Evolutionary conservation across 2,113 vertebrate species (phyloP), one percentile per base, ranked within the genome.

Genomic region (Nicator chloris): DNA sequence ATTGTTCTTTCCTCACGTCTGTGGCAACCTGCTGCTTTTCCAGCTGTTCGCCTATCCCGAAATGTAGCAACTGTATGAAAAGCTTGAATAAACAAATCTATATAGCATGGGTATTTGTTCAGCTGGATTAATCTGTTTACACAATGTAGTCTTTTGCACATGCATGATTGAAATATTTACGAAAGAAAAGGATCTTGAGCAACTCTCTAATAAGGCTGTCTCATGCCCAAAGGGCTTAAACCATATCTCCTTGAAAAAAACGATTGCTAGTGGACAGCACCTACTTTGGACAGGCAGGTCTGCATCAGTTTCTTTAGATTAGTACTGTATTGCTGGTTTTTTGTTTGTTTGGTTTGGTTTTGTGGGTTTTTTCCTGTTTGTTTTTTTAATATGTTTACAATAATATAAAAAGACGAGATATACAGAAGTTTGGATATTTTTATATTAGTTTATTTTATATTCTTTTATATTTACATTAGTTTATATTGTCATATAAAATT

Each of bases 1-100:
- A 83, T 59, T 63, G 2, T 70, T 83, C 40, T 86, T 93, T 59
- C 19, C 9, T 42, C 47, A n/a, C 75, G 59, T 53, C 59, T 59
- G 68, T 47, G 42, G 68, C 44, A 78, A 75, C 72, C 83, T 86
- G 76, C 76, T 86, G 83, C 57, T 94, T 86, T 92, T 92, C 92
- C 95, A 96, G 86, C 73, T 95, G 91, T 81, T 95, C 80, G 59
- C 37, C 50, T 44, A 28, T 40, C 35, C 42, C 0, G 0, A 83
- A 92, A 78, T 5, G 5, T 9, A 81, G 56, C 9, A 93, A 57
- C 59, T 63, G 51, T 3, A 11, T 2, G 2, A 28, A 75, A 81
- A 93, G 44, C 15, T 40, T 5, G 4, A 82, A 92, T 59, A 93
- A 94, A 92, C 56, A 83, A 70, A 88, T 26, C 54, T 35, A 39